phyloP scores from a whole-genome alignment of 2,113 vertebrate species.

The Ranitomeya imitator region DNA sequence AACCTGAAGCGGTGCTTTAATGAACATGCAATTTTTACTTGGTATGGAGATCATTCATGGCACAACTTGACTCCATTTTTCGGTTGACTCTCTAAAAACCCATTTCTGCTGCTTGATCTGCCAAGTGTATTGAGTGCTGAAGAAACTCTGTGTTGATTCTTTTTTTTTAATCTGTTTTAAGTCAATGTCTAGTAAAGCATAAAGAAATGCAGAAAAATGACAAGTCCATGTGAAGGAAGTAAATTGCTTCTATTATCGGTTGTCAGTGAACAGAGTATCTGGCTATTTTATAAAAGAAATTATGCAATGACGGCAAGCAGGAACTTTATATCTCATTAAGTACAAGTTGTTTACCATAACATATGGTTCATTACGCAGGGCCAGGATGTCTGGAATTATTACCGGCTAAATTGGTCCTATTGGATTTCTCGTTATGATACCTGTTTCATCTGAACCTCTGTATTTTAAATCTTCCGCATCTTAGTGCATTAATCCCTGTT shows the following conservation, averaged over 20 bases:
- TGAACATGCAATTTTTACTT: too few relatives aligned
- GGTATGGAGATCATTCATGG: too few relatives aligned
- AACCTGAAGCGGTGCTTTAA: too few relatives aligned
- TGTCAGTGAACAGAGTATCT: neutral
- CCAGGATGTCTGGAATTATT: conserved; percentile 13
- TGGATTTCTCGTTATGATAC: conserved; percentile 4
- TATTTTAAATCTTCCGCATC: neutral
- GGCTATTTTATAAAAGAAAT: conserved; percentile 16
- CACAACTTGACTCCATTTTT: neutral
- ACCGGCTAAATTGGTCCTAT: conserved; percentile 4
- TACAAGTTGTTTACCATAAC: neutral
- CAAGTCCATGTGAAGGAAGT: neutral
- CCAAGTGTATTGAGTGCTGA: neutral
- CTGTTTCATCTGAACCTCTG: conserved; percentile 8
- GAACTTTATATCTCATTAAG: conserved; percentile 25
- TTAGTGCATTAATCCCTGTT: conserved; percentile 9
- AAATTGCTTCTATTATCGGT: conserved; percentile 9
- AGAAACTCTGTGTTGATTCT: neutral
- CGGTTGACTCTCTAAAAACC: neutral
- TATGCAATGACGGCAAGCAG: conserved; percentile 8
- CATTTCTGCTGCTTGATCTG: neutral
- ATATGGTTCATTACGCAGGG: conserved; percentile 11
- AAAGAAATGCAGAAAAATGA: conserved; percentile 3
- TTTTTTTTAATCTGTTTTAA: neutral
- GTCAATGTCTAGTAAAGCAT: conserved; percentile 7